phyloP scores from a whole-genome alignment of 2,797 vertebrate species.

The Phoxinus dragarum region DNA sequence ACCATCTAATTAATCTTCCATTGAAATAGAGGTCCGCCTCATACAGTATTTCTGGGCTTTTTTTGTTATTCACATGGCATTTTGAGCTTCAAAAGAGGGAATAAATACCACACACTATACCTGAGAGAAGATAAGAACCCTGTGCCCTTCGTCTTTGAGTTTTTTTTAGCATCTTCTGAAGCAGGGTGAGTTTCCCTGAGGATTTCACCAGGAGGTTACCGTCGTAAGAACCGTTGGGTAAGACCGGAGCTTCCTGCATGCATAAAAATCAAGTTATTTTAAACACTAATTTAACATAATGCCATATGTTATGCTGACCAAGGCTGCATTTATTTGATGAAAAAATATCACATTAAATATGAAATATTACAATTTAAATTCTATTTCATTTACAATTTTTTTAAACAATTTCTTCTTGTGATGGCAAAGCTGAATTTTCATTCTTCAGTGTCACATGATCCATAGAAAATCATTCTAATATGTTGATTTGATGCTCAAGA shows the following conservation, averaged over 20 bases:
- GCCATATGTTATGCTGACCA: not conserved
- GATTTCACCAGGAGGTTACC: constrained; percentile 95
- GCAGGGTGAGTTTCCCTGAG: constrained; percentile 95
- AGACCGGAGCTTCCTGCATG: constrained; percentile 91
- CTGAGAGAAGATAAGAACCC: constrained; percentile 98
- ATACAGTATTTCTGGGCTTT: constrained; percentile 9
- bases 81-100: not conserved
- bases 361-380: not conserved
- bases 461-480: not conserved
- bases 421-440: constrained; percentile 2
- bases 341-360: not conserved
- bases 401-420: not conserved
- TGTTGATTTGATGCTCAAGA: not conserved
- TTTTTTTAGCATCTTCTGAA: constrained; percentile 98
- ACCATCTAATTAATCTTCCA: constrained; percentile 59
- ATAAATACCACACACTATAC: constrained; percentile 68
- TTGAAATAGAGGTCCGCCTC: constrained; percentile 36
- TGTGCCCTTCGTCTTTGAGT: constrained; percentile 91
- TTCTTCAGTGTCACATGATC: not conserved
- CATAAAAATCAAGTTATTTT: not conserved
- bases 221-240: constrained; percentile 95
- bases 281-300: not conserved
- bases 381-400: not conserved
- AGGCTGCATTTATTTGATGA: not conserved
- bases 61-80: constrained; percentile 29